Percentiles rank a stretch among this genome's conserved stretches.
phyloP scores from a whole-genome alignment of 2,888 invertebrate species.

The Drosophila mimica region DNA sequence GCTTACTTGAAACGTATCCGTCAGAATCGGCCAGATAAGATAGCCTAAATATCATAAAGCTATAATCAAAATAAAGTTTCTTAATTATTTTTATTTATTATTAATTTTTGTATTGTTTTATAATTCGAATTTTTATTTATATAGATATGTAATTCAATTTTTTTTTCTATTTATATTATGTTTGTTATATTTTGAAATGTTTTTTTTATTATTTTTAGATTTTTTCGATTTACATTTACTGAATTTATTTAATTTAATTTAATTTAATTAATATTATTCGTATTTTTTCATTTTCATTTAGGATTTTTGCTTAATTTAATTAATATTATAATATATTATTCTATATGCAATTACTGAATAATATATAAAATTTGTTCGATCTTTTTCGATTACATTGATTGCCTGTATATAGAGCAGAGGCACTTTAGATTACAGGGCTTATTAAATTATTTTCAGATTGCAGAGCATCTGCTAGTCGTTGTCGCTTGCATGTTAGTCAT shows the following conservation, averaged over 20 bases:
- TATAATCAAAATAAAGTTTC: neutral
- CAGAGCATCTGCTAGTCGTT: constrained; percentile 16
- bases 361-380: neutral
- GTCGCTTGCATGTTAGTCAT: neutral
- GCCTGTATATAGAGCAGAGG: too few relatives aligned
- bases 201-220: neutral
- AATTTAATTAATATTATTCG: neutral
- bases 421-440: neutral
- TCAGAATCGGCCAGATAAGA: neutral
- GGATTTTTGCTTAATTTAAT: neutral
- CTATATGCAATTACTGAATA: neutral
- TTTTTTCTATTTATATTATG: neutral
- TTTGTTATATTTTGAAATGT: neutral
- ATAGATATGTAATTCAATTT: neutral
- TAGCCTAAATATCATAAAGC: neutral
- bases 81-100: neutral
- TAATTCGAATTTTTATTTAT: neutral
- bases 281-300: too few relatives aligned
- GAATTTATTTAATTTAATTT: neutral
- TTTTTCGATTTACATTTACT: neutral
- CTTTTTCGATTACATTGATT: neutral
- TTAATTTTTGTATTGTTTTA: neutral
- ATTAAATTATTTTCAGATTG: too few relatives aligned
- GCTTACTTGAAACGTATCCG: neutral
- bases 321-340: neutral